Percentiles rank a stretch among this genome's conserved stretches.
phyloP scores from a whole-genome alignment of 2,113 vertebrate genomes.

The Sinocyclocheilus maitianheensis region DNA sequence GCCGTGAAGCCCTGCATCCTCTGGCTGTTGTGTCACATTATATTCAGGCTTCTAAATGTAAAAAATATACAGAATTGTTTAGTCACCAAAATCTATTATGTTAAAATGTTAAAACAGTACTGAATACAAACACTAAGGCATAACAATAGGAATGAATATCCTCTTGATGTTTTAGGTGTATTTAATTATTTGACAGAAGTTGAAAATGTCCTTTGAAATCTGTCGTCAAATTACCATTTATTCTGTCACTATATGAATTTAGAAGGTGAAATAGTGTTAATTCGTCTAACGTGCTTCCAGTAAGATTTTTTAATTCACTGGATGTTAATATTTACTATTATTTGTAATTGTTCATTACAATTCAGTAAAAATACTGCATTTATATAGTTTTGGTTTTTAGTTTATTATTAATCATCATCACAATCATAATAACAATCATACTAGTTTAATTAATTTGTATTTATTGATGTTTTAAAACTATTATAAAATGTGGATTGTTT shows the following conservation, averaged over 20 bases:
- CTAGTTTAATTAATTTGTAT: background rate
- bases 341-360: too few relatives aligned
- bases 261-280: background rate
- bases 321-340: background rate
- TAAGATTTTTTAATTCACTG: background rate
- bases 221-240: background rate
- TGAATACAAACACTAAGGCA: background rate
- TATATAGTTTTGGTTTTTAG: background rate
- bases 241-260: background rate
- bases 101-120: background rate
- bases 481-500: background rate
- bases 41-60: background rate
- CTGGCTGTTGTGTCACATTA: background rate
- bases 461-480: background rate
- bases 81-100: background rate
- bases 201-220: background rate
- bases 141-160: background rate
- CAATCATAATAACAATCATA: background rate
- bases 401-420: background rate
- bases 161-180: background rate
- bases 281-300: background rate
- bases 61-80: background rate
- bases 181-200: background rate
- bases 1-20: background rate
- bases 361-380: background rate